Evolutionary conservation across 2,113 vertebrate genomes (phyloP), one percentile per base, ranked within the genome.

Genomic region (Etia nguti): DNA sequence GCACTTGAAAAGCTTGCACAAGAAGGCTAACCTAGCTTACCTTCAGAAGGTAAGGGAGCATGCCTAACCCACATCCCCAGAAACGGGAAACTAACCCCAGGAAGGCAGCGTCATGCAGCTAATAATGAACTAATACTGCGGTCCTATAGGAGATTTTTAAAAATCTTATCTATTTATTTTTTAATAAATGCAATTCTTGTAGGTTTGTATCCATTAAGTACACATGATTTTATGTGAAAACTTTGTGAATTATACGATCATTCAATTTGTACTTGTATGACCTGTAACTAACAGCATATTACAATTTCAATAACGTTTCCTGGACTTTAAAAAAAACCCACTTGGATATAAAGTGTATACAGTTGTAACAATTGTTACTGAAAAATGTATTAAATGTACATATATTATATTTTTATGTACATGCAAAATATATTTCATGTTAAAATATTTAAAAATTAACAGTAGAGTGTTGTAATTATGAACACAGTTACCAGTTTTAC

Each of bases 61-160:
- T 1, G 0, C n/a, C 1, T n/a, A n/a, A n/a, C n/a, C n/a, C n/a
- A n/a, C n/a, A 54, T 22, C 0, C 52, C 52, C 52, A 54, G 20
- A 54, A 54, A 22, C n/a, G n/a, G 22, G 52, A 54, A 55, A n/a
- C 5, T 55, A 55, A 55, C n/a, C 1, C 10, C 10, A 55, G 52
- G 52, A 55, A 22, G 52, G 52, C 50, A n/a, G n/a, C n/a, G n/a
- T n/a, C n/a, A n/a, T n/a, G n/a, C n/a, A n/a, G n/a, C n/a, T n/a
- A n/a, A n/a, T n/a, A n/a, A n/a, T n/a, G n/a, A n/a, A n/a, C n/a
- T n/a, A n/a, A n/a, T n/a, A n/a, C n/a, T 38, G 36, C 10, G 10
- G 36, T 38, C 36, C 10, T 38, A 10, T 10, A 38, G 36, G 36
- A 38, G 9, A 10, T 38, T 10, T 38, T 38, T 38, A 3, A 38